Conservation (phyloP, 2,113 vertebrate species). For the Callospermophilus lateralis region DNA sequence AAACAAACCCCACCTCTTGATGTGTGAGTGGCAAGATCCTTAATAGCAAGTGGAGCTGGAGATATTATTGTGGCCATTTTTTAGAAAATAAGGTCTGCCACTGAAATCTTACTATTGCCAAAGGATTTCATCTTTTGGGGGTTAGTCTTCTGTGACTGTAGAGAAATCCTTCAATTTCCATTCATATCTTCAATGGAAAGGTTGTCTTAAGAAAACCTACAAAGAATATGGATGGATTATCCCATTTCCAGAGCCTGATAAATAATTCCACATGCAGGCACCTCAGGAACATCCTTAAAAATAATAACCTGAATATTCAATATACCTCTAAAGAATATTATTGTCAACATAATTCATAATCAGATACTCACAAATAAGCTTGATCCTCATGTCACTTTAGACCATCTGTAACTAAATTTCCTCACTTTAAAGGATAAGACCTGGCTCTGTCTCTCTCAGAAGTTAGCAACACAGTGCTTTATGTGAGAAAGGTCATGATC, state of each 20-base stretch:
- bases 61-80: background rate
- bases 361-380: background rate
- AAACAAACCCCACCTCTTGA: background rate
- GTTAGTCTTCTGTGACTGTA: background rate
- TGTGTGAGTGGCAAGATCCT: background rate
- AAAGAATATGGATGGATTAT: background rate
- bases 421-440: background rate
- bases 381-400: background rate
- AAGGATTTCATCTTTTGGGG: background rate
- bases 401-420: background rate
- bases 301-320: background rate
- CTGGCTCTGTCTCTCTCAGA: background rate
- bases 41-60: background rate
- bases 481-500: background rate
- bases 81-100: background rate
- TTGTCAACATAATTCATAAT: constrained; percentile 6
- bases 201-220: background rate
- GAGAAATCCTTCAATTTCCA: background rate
- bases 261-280: background rate
- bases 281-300: background rate
- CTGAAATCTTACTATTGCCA: background rate
- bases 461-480: background rate
- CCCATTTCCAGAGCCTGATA: background rate
- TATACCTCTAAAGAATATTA: background rate
- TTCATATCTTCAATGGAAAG: background rate